Conservation (phyloP, 2,797 vertebrate genomes). For the Triplophysa yarkandensis region DNA sequence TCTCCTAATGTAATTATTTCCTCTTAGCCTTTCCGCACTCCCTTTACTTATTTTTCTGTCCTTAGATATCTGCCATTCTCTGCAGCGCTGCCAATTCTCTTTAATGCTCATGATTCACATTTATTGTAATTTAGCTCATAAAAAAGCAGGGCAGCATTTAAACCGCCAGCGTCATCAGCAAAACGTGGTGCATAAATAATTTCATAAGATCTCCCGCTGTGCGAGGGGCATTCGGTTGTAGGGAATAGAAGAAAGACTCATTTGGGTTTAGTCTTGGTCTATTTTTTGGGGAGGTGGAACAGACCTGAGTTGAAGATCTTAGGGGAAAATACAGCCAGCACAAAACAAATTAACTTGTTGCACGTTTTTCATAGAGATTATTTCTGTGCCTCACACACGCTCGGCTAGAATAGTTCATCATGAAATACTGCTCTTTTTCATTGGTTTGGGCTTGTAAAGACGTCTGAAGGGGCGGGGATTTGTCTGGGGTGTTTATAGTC, state of each 20-base stretch:
- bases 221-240: neutral
- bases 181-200: slow-evolving; percentile 45
- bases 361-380: neutral
- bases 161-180: slow-evolving; percentile 67
- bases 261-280: slow-evolving; percentile 15
- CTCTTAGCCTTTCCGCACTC: slow-evolving; percentile 17
- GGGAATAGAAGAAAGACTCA: neutral
- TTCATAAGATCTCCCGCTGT: slow-evolving; percentile 48
- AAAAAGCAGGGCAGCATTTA: slow-evolving; percentile 68
- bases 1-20: slow-evolving; percentile 32
- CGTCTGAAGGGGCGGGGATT: neutral
- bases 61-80: neutral
- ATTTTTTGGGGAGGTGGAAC: slow-evolving; percentile 33
- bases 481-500: neutral
- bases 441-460: neutral
- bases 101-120: slow-evolving; percentile 64
- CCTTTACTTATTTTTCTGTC: slow-evolving; percentile 21
- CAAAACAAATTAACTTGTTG: neutral
- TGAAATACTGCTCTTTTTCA: neutral
- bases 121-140: slow-evolving; percentile 63
- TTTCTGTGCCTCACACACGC: neutral
- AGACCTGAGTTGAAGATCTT: slow-evolving; percentile 8
- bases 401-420: neutral
- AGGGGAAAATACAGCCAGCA: neutral
- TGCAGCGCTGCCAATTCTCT: neutral